A percentile compares a stretch with the other conserved stretches of the same genome.
phyloP scores from a whole-genome alignment of 2,888 invertebrate species.

The Molanna angustata region DNA sequence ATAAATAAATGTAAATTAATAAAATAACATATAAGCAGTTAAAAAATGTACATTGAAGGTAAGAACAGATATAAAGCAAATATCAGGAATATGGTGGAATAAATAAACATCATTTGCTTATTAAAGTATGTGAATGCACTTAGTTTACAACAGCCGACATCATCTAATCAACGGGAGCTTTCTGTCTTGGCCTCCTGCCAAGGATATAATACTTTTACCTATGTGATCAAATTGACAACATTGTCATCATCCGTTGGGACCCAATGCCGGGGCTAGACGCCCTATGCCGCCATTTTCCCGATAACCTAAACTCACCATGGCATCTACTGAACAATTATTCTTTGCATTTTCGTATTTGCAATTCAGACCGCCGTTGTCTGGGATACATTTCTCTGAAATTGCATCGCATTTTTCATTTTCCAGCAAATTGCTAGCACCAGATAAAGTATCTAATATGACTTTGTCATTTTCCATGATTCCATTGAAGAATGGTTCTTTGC shows the following conservation, averaged over 20 bases:
- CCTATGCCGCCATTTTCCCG: constrained; percentile 26
- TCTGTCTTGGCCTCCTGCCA: constrained; percentile 28
- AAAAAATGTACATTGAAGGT: background rate
- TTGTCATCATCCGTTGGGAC: constrained; percentile 29
- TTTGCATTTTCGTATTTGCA: constrained; percentile 23
- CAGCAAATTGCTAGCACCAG: constrained; percentile 14
- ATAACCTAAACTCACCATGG: constrained; percentile 25
- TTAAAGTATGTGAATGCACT: constrained; percentile 11
- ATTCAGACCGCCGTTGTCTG: constrained; percentile 3
- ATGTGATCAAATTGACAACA: background rate
- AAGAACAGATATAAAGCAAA: background rate
- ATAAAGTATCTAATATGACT: constrained; percentile 18
- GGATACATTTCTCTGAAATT: constrained; percentile 15
- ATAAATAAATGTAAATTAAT: background rate
- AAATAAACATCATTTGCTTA: no score
- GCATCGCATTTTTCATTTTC: constrained; percentile 6
- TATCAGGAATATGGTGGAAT: no score
- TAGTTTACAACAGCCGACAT: constrained; percentile 19
- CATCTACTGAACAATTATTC: constrained; percentile 22
- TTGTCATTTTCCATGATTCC: constrained; percentile 19
- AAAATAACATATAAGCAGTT: background rate
- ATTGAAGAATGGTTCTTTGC: constrained; percentile 23
- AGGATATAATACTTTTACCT: constrained; percentile 21
- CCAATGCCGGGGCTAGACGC: constrained; percentile 27
- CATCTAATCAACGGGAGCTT: constrained; percentile 10